These are phyloP conservation scores for Sminthurides aquaticus DNA, from an alignment of 2,888 invertebrate species.

Conservation along the genomic window DNA sequence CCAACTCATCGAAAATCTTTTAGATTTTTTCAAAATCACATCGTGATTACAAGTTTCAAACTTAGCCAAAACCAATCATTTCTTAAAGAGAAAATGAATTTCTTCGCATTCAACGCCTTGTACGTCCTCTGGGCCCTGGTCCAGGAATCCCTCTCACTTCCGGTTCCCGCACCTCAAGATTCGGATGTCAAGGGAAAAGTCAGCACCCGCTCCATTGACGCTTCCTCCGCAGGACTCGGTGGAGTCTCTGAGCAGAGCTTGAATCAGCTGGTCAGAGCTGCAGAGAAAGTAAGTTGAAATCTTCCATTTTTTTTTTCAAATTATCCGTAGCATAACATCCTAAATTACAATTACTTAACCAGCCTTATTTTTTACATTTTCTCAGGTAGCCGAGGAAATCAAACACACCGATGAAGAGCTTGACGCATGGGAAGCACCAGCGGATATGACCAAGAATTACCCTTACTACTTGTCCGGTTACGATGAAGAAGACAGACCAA, in stretches of 20 bases:
- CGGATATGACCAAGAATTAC: not conserved
- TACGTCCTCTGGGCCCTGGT: not conserved
- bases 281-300: not conserved
- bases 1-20: not conserved
- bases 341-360: too few relatives aligned
- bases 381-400: not conserved
- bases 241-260: conserved; percentile 1
- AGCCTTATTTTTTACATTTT: not conserved
- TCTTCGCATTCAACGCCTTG: conserved; percentile 2
- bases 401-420: not conserved
- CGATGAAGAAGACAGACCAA: conserved; percentile 1
- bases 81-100: too few relatives aligned
- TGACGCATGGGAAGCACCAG: not conserved
- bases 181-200: not conserved
- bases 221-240: not conserved
- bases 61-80: too few relatives aligned
- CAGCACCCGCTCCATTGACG: not conserved
- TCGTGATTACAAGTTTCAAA: too few relatives aligned
- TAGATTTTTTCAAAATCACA: too few relatives aligned
- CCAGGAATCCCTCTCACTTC: not conserved
- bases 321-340: too few relatives aligned
- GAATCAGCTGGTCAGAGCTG: not conserved
- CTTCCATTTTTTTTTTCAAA: too few relatives aligned
- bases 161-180: not conserved
- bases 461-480: conserved; percentile 1